Base-by-base conservation (phyloP, 2,113 vertebrate genomes). In the Microcebus lehilahytsara region DNA sequence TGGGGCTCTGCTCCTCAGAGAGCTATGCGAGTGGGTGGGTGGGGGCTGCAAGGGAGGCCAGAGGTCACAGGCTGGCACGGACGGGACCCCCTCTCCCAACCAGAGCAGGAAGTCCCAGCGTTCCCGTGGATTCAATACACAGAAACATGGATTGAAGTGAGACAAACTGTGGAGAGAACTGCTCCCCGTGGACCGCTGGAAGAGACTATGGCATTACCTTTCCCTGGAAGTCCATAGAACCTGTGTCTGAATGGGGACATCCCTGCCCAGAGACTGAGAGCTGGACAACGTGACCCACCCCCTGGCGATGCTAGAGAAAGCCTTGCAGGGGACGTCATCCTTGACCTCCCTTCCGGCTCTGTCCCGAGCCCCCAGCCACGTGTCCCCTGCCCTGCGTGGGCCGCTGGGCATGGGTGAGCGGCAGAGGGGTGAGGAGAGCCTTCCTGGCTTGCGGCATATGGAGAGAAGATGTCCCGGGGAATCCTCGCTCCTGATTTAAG, bases 401-500 rank as follows among this genome's bases (percentile, higher is more conserved):
- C n/a, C 2, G 23, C 64, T 19, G 62, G 51, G 19, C 14, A 34
- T 25, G 60, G 75, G 95, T n/a, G 81, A 78, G 11, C 2, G 9
- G 17, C 89, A 23, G 71, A 69, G 79, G 85, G 80, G 5, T 6
- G 46, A 81, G 78, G 89, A 80, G 77, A 84, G 51, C 23, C 93
- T 84, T 89, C 93, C n/a, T 89, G 93, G 88, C 89, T 97, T 56
- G 51, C 14, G 23, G 97, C 97, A 97, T 98, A 97, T 98, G 98
- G 98, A 79, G 85, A 93, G 98, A 98, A 98, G 98, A 97, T 97
- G 97, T 98, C 96, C 95, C 13, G 14, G 97, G 97, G 96, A 98
- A 98, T 98, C 98, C 98, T 97, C 77, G n/a, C 95, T 97, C 93
- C 98, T 98, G 98, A 98, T 98, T 98, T 98, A 98, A 98, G 97